phyloP scores from a whole-genome alignment of 2,797 vertebrate genomes.

The Microcaecilia unicolor region DNA sequence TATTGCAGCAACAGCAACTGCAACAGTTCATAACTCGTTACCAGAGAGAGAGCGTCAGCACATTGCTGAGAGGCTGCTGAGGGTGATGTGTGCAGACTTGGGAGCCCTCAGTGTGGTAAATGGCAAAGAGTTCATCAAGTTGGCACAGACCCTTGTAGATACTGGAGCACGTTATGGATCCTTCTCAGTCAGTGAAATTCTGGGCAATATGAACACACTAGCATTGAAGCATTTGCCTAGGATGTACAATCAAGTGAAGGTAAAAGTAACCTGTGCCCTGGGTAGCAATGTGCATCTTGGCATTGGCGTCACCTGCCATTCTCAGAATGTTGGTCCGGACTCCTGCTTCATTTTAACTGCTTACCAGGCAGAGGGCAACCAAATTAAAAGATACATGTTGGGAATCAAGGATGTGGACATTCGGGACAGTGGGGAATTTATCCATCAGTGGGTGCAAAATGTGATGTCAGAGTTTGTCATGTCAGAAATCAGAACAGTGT shows the following conservation, averaged over 20 bases:
- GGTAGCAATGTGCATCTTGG: conserved; percentile 88
- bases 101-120: conserved; percentile 82
- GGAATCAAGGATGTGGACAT: conserved; percentile 83
- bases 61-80: conserved; percentile 86
- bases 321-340: conserved; percentile 78
- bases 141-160: conserved; percentile 94
- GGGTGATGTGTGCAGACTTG: conserved; percentile 92
- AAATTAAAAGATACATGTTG: conserved; percentile 87
- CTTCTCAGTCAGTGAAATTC: conserved; percentile 86
- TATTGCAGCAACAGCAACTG: conserved; percentile 40
- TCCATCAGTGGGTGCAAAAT: conserved; percentile 97
- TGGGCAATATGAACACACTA: conserved; percentile 91
- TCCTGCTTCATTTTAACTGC: conserved; percentile 90
- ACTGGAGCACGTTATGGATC: conserved; percentile 90
- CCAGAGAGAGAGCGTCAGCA: conserved; percentile 95
- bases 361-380: conserved; percentile 87
- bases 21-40: conserved; percentile 61
- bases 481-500: conserved; percentile 93
- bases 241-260: conserved; percentile 98
- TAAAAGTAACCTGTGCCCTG: conserved; percentile 93
- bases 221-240: conserved; percentile 91
- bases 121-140: conserved; percentile 92
- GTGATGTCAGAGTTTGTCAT: conserved; percentile 97
- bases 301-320: conserved; percentile 93
- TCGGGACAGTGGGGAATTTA: conserved; percentile 82